phyloP scores from a whole-genome alignment of 2,888 invertebrate species.

The Chrysodeixis includens region DNA sequence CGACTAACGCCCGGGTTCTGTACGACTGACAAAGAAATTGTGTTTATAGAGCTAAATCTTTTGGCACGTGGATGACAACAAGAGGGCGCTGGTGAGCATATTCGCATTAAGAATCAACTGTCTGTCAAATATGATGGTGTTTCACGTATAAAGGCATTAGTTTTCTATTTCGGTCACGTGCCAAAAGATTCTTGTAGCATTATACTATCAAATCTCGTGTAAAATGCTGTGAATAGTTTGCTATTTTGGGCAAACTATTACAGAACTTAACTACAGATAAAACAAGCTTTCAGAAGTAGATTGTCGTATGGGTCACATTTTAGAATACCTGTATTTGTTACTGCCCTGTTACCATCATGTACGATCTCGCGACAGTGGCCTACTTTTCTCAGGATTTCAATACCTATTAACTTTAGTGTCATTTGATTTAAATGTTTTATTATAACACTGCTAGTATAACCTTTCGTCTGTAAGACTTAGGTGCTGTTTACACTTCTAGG shows the following conservation, averaged over 20 bases:
- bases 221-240: not conserved
- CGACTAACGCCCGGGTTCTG: not conserved
- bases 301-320: not conserved
- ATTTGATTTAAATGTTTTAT: not conserved
- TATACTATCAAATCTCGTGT: not conserved
- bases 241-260: not conserved
- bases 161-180: too few species aligned
- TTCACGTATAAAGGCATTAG: too few species aligned
- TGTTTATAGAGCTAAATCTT: too few species aligned
- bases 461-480: constrained; percentile 6
- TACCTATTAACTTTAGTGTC: not conserved
- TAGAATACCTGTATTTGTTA: not conserved
- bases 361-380: not conserved
- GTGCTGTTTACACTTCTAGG: constrained; percentile 7
- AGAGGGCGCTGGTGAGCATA: too few species aligned
- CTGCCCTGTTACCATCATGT: not conserved
- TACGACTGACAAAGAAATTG: not conserved
- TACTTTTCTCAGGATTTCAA: not conserved
- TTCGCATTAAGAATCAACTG: too few species aligned
- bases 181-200: too few species aligned
- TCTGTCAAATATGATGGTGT: too few species aligned
- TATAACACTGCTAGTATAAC: not conserved
- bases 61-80: too few species aligned
- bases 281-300: not conserved
- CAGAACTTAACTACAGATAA: not conserved